Evolutionary conservation across 2,113 vertebrate genomes (phyloP), one percentile per base, ranked within the genome.

Genomic region (Boulengeromyrus knoepffleri): DNA sequence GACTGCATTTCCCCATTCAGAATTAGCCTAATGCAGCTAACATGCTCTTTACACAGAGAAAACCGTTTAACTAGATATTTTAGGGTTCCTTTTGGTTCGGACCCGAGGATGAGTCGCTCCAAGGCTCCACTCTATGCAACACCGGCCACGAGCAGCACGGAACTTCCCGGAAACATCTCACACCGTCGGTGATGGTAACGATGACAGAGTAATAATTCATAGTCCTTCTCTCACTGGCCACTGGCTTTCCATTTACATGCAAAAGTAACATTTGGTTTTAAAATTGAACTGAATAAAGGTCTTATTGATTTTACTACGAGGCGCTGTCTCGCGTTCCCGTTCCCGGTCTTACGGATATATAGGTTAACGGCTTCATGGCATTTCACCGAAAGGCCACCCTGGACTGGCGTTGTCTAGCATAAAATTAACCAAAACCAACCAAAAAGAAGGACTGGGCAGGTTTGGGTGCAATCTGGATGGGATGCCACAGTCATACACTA

Each of bases 181-280:
- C n/a, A 45, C 58, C 56, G 52, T 87, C 84, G 3, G n/a, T 70
- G 42, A 19, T 42, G n/a, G n/a, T 58, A 84, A 89, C 53, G 84
- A 89, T 42, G 49, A 89, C 83, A 85, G 39, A 56, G 89, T 27
- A 56, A 89, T 85, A 85, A 89, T 56, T 89, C 74, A 89, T 52
- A 19, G 45, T 15, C 10, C 10, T 85, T 5, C 12, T 58, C 77
- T 50, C 27, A 50, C 24, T 56, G 80, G 42, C 50, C 77, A 85
- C 77, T 70, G 83, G 46, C 45, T 45, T 77, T 83, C 47, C 70
- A 94, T 96, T 94, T 92, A 93, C 92, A 95, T 96, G 94, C 95
- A 96, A 96, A 95, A 93, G 94, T 96, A 96, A 96, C 95, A 96
- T 96, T 96, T 96, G 93, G 94, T 93, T 95, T 95, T 94, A 90